Conservation (phyloP, 1,140 invertebrate species). For the Drosophila seguyi region DNA sequence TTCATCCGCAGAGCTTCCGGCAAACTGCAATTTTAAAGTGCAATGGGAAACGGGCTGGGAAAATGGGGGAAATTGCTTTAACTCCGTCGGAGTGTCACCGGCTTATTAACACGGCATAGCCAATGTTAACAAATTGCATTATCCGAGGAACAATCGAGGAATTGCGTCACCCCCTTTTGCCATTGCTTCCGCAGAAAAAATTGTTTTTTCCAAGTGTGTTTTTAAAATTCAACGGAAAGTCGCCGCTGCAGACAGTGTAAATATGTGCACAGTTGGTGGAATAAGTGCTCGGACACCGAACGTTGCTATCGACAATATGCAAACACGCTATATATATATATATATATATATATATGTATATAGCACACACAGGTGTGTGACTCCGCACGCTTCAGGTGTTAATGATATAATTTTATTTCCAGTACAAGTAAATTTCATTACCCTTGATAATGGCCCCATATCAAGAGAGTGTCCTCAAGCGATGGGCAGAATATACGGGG, state of each 20-base stretch:
- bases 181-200: not conserved
- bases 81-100: conserved; percentile 16
- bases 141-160: conserved; percentile 68
- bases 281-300: conserved; percentile 27
- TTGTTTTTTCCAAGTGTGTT: conserved; percentile 14
- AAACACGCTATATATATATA: conserved; percentile 6
- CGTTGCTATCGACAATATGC: conserved; percentile 20
- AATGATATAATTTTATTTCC: conserved; percentile 79
- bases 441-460: conserved; percentile 68
- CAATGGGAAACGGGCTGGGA: conserved; percentile 1
- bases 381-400: conserved; percentile 70
- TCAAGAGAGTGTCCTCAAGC: conserved; percentile 30
- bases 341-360: not conserved
- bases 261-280: conserved; percentile 44
- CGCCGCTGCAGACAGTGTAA: conserved; percentile 30
- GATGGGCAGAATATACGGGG: not conserved
- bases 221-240: conserved; percentile 28
- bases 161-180: not conserved
- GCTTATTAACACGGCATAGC: conserved; percentile 75
- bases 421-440: conserved; percentile 79
- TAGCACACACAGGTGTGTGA: conserved; percentile 29
- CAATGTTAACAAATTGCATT: conserved; percentile 83
- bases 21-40: conserved; percentile 53
- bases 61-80: conserved; percentile 61
- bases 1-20: conserved; percentile 5